phyloP scores from a whole-genome alignment of 2,797 vertebrate species.

The Serranus cabrilla region DNA sequence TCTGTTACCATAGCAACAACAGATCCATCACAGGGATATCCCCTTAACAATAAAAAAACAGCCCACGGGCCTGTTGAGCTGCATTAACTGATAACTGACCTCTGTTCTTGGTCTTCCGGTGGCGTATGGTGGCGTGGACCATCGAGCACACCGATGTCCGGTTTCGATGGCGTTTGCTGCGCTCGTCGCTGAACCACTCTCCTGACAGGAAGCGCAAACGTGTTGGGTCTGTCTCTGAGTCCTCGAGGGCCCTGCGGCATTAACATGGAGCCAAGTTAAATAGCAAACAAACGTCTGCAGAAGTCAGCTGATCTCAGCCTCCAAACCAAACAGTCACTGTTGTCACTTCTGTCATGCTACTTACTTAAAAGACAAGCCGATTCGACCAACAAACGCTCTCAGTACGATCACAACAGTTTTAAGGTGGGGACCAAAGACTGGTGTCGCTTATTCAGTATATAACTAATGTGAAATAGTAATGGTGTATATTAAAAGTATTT shows the following conservation, averaged over 20 bases:
- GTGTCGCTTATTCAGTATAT: no score
- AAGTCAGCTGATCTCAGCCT: constrained; percentile 12
- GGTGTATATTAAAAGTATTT: no score
- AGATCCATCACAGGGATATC: constrained; percentile 57
- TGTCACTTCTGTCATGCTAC: not conserved
- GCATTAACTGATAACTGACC: constrained; percentile 77
- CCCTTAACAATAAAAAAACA: constrained; percentile 18
- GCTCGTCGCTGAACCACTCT: constrained; percentile 92
- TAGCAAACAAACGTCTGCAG: constrained; percentile 25
- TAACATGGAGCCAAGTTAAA: constrained; percentile 25
- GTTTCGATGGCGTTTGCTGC: constrained; percentile 84
- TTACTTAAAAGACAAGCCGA: not conserved
- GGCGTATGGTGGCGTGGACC: constrained; percentile 91
- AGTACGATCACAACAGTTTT: no score
- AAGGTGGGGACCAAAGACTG: no score
- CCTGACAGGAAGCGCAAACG: constrained; percentile 89
- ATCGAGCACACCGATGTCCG: constrained; percentile 86
- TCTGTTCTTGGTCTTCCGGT: constrained; percentile 85
- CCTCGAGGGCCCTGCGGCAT: constrained; percentile 85
- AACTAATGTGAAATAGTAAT: no score
- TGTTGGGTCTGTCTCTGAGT: constrained; percentile 83
- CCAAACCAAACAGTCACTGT: constrained; percentile 14
- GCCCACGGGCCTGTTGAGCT: no score
- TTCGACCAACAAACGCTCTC: no score
- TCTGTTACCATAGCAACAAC: constrained; percentile 74